phyloP scores from a whole-genome alignment of 2,888 invertebrate species.

The Leptinotarsa peninsularis region DNA sequence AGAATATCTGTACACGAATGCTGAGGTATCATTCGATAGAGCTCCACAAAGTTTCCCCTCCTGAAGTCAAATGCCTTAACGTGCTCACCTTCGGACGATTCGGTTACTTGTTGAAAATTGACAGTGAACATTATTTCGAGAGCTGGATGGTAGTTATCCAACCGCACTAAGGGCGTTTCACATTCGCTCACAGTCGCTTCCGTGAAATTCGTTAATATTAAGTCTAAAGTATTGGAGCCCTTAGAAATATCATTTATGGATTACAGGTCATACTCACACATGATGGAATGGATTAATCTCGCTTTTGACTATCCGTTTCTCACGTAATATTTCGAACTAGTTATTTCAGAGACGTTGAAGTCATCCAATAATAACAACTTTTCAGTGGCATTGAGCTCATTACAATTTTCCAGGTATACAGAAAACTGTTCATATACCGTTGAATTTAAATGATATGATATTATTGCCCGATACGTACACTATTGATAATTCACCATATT shows the following conservation, averaged over 20 bases:
- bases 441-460: no score
- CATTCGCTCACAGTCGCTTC: slow-evolving; percentile 5
- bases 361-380: no score
- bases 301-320: not conserved
- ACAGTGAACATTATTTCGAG: slow-evolving; percentile 4
- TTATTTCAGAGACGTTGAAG: not conserved
- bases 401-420: no score
- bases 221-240: no score
- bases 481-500: no score
- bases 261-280: not conserved
- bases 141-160: not conserved
- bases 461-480: no score
- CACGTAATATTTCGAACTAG: not conserved
- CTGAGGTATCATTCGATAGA: not conserved
- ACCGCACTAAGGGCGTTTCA: not conserved
- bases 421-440: no score
- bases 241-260: not conserved
- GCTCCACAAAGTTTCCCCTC: not conserved
- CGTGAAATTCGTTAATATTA: no score
- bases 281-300: not conserved
- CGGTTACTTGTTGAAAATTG: not conserved
- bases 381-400: no score
- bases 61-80: not conserved
- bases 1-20: not conserved
- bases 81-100: not conserved